Conservation (phyloP, 2,113 vertebrate genomes). For the Fulica atra region DNA sequence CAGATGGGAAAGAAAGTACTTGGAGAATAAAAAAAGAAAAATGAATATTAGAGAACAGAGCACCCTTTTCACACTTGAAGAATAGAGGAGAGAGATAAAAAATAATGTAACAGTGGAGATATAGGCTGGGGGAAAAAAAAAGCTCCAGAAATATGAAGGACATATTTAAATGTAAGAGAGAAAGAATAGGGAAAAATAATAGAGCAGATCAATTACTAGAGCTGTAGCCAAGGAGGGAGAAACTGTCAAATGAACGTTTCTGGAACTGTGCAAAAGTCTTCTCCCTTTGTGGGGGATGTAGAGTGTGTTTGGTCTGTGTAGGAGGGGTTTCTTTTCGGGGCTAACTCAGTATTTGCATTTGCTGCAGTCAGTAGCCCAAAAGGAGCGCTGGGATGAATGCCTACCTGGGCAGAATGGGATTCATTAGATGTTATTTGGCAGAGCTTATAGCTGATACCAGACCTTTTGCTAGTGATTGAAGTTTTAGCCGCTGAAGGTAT, state of each 20-base stretch:
- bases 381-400: not conserved
- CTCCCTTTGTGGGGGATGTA: not conserved
- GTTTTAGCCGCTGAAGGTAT: not conserved
- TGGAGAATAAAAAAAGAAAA: constrained; percentile 51
- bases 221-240: constrained; percentile 26
- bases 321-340: not conserved
- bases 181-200: constrained; percentile 65
- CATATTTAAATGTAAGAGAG: constrained; percentile 64
- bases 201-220: constrained; percentile 66
- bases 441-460: not conserved
- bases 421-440: not conserved
- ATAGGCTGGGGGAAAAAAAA: not conserved
- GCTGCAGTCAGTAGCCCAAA: not conserved
- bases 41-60: constrained; percentile 43
- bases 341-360: not conserved
- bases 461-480: not conserved
- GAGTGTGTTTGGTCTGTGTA: not conserved
- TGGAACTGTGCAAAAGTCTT: constrained; percentile 20
- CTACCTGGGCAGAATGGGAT: not conserved
- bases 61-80: constrained; percentile 70
- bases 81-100: constrained; percentile 60
- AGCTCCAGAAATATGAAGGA: constrained; percentile 61
- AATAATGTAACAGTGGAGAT: constrained; percentile 28
- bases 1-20: constrained; percentile 61
- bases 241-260: constrained; percentile 48